Evolutionary conservation across 2,888 invertebrate species (phyloP), one percentile per base, ranked within the genome.

Genomic region (Erebia ligea): DNA sequence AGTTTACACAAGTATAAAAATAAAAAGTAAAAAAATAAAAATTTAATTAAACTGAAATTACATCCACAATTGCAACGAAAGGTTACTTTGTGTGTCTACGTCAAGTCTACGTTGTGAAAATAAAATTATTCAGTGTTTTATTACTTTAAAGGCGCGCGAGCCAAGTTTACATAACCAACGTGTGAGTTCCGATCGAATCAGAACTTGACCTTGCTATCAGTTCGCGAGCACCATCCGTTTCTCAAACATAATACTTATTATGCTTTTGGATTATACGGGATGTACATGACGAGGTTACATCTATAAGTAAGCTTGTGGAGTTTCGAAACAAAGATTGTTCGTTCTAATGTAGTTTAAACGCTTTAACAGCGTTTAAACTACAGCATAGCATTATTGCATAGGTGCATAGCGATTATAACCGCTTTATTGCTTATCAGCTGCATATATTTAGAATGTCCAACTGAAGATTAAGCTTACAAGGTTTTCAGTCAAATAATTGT

Each of bases 141-240:
- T 57, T 70, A 70, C 45, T 21, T 70, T 70, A 71, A 65, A 67
- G 42, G 73, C 72, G 69, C 73, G 70, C 69, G 66, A 76, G 59
- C 50, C 67, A 74, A 59, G 74, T 73, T 88, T 88, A 88, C 82
- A 85, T 89, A 87, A 88, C 76, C 59, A 73, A 80, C 81, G 77
- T 81, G 82, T 80, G 72, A 77, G 82, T 82, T 83, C 79, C 81
- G 80, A 82, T 80, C 80, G 79, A 79, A 76, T 81, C 77, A 77
- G 83, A 86, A 82, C 86, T 89, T 89, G 89, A 89, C 89, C 90
- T 90, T 89, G 88, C 77, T 76, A 78, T 64, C 73, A 71, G 72
- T 73, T 76, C 64, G 71, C 65, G 69, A 75, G 69, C 73, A 68
- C 68, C 70, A 75, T 74, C 70, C 65, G 68, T 67, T 72, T 68